A percentile compares a stretch with the other conserved stretches of the same genome.
Evolutionary conservation across 1,140 invertebrate genomes (phyloP).

Genomic region (Neotoxoptera formosana): DNA sequence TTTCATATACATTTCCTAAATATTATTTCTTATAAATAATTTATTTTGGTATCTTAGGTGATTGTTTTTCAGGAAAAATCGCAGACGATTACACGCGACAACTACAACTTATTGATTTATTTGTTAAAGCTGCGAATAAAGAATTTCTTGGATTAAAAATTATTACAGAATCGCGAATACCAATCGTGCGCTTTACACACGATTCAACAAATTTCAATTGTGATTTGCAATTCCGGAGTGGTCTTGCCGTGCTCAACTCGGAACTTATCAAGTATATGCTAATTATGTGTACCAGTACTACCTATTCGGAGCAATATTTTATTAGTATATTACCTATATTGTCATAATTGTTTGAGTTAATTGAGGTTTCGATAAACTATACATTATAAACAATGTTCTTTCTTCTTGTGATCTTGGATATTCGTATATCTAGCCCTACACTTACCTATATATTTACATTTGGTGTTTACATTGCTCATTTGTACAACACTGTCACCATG

Average conservation of each 20-base stretch:
- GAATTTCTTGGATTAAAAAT: constrained; percentile 62
- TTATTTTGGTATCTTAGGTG: constrained; percentile 16
- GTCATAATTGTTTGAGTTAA: neutral
- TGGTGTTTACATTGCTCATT: no score
- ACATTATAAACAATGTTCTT: neutral
- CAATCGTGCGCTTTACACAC: constrained; percentile 68
- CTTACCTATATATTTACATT: no score
- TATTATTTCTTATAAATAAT: neutral
- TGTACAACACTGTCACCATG: no score
- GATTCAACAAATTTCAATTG: constrained; percentile 65
- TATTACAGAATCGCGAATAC: constrained; percentile 66
- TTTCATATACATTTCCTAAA: no score
- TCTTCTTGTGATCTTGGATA: neutral
- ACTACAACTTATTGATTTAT: constrained; percentile 27
- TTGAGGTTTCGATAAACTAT: neutral
- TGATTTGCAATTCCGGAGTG: constrained; percentile 69
- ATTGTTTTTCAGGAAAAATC: constrained; percentile 49
- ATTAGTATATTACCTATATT: neutral
- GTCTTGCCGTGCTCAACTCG: constrained; percentile 68
- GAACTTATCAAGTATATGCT: constrained; percentile 64
- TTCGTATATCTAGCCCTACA: no score
- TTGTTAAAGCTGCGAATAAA: neutral
- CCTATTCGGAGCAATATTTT: neutral
- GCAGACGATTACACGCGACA: neutral
- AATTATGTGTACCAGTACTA: no score